Evolutionary conservation across 2,888 invertebrate genomes (phyloP), one percentile per base, ranked within the genome.

Genomic region (Caenorhabditis sp.): DNA sequence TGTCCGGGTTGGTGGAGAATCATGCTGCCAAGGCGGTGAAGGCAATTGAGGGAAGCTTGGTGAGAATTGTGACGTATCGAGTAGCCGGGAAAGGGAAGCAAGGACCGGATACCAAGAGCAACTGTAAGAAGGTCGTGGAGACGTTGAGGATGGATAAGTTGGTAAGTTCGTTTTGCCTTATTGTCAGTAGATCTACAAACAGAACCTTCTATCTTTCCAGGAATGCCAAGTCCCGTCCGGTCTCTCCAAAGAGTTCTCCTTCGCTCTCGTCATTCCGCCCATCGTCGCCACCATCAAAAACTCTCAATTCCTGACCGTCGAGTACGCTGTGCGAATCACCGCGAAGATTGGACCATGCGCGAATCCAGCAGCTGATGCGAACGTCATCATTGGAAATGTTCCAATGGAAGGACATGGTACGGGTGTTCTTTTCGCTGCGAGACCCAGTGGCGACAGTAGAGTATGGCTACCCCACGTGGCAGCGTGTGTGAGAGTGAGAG

Each of bases 271-370:
- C 2, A 61, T 76, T 44, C 76, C 76, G 4, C 65, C 76, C 13
- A 53, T 58, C 0, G 67, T 76, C 1, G 53, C 67, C 4, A 44
- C 76, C 2, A 76, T 76, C 47, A 35, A 67, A 37, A 61, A 26
- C 24, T 60, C 67, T 0, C 24, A 22, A 22, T 67, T 37, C 24
- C 50, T 76, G 13, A 28, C 20, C 26, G 61, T 76, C 32, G 76
- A 76, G 51, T 76, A 76, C 37, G 60, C 61, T 24, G 60, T 76
- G n/a, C 26, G 50, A 2, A 35, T 76, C 20, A 47, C 24, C n/a
- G 47, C 47, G 2, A 28, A 61, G 11, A 1, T 47, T 11, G 26
- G 6, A 3, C 44, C 22, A 44, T 55, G 35, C 55, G 40, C 47
- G 4, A 32, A 37, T 22, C 2, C 22, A 35, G 47, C 5, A 9